Evolutionary conservation across 2,888 invertebrate genomes (phyloP), one percentile per base, ranked within the genome.

Genomic region (Eumerus sabulonum): DNA sequence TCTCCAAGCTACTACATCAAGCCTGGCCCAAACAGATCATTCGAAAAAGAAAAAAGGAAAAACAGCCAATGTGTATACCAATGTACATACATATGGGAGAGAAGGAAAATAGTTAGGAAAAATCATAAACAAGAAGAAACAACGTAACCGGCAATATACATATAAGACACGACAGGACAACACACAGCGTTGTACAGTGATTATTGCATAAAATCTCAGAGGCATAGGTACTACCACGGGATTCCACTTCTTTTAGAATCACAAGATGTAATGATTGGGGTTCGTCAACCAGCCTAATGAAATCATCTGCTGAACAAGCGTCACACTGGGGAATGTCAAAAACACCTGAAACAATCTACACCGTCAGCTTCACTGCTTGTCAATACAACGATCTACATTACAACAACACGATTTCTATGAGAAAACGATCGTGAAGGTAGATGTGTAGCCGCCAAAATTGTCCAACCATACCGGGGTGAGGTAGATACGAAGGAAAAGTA

Each of bases 271-370:
- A 57, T 40, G 27, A 14, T 12, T 12, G 45, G 19, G 38, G 42
- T 35, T 63, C 18, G 3, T 17, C 13, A 27, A 12, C 59, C 17
- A 45, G 9, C 35, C n/a, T 16, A 18, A 40, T 18, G 48, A 60
- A 60, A 50, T 9, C 14, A 42, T 11, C 18, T 19, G 12, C 27
- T 7, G 27, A 27, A 27, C 27, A 27, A 7, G 27, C 27, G 27
- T 27, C 27, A 27, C 27, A 27, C 27, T 27, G 2, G 17, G 16
- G 59, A 51, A 44, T 44, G 19, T 44, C 16, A 19, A 59, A 74
- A 76, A 64, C 76, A 64, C 70, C 63, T 76, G 76, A 76, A 68
- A 70, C 36, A 59, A 70, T 36, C 17, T 53, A 60, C 36, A 7
- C 51, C 45, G 35, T 48, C 40, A 59, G 53, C 42, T 63, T 57